Conservation (phyloP, 2,888 invertebrate genomes). For the Apantesis nais region DNA sequence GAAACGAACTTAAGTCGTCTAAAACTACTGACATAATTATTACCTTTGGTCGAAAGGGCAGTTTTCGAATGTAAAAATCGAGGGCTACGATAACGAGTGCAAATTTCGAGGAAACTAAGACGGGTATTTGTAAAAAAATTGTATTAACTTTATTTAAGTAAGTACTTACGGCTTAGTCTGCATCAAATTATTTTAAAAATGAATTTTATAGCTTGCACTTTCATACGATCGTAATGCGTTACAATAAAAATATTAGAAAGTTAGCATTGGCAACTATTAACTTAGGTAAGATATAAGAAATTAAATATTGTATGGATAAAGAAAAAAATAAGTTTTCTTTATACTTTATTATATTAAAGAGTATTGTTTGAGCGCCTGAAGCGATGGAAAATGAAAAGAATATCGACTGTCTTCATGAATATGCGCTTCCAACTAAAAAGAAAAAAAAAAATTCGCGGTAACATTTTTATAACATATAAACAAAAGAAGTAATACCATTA, state of each 20-base stretch:
- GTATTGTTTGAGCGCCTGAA: constrained; percentile 58
- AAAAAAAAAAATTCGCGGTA: constrained; percentile 17
- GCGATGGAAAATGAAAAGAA: constrained; percentile 68
- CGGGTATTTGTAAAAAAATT: no score
- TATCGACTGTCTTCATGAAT: constrained; percentile 63
- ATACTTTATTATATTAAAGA: constrained; percentile 35
- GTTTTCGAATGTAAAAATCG: no score
- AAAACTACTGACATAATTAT: no score
- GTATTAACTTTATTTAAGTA: no score
- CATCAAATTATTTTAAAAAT: not conserved
- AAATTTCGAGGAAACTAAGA: no score
- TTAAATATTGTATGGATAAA: not conserved
- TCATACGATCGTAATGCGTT: not conserved
- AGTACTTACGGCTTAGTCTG: not conserved
- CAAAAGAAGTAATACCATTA: not conserved
- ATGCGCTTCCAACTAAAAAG: constrained; percentile 70
- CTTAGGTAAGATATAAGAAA: not conserved
- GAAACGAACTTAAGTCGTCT: no score
- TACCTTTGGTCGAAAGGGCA: no score
- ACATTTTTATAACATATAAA: not conserved
- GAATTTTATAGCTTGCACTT: not conserved
- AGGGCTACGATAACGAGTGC: no score
- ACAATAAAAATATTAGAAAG: no score
- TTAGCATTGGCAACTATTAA: no score
- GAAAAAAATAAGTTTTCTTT: constrained; percentile 7